These are phyloP conservation scores for Nemotelus pantherinus DNA, from an alignment of 2,888 invertebrate species.

Conservation along the genomic window DNA sequence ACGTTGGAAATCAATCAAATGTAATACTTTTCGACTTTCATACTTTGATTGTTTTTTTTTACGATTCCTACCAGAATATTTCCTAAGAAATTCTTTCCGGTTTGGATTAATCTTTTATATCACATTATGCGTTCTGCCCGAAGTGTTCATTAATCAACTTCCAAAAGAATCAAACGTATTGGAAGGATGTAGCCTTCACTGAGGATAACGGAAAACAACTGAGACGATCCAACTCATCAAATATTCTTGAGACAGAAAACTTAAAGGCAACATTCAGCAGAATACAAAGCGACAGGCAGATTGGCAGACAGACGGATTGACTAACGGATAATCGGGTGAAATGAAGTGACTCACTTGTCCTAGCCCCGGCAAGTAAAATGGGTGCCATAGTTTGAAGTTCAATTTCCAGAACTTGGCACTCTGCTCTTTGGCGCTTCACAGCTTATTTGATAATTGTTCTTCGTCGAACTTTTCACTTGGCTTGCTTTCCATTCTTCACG, in stretches of 20 bases:
- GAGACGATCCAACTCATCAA: not conserved
- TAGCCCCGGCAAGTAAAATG: not conserved
- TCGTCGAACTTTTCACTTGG: too few relatives aligned
- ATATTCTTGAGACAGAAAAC: slow-evolving; percentile 4
- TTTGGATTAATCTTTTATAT: too few relatives aligned
- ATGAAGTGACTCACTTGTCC: slow-evolving; percentile 2
- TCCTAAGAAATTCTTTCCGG: too few relatives aligned
- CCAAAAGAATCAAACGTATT: slow-evolving; percentile 31
- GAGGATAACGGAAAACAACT: not conserved
- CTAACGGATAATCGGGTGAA: slow-evolving; percentile 5
- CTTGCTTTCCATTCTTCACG: too few relatives aligned
- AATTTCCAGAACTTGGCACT: not conserved
- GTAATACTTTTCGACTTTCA: too few relatives aligned
- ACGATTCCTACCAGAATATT: too few relatives aligned
- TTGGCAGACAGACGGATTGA: not conserved
- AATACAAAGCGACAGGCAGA: not conserved
- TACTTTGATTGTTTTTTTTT: too few relatives aligned
- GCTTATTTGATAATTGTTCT: too few relatives aligned
- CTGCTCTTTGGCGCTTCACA: not conserved
- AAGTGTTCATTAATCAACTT: slow-evolving; percentile 41
- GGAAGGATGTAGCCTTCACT: not conserved
- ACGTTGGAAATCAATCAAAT: too few relatives aligned
- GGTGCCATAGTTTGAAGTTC: not conserved
- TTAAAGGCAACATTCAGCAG: slow-evolving; percentile 1
- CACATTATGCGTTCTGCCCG: not conserved